These are phyloP conservation scores for Myoxocephalus aenaeus DNA, from an alignment of 2,797 vertebrate species.

Conservation along the genomic window DNA sequence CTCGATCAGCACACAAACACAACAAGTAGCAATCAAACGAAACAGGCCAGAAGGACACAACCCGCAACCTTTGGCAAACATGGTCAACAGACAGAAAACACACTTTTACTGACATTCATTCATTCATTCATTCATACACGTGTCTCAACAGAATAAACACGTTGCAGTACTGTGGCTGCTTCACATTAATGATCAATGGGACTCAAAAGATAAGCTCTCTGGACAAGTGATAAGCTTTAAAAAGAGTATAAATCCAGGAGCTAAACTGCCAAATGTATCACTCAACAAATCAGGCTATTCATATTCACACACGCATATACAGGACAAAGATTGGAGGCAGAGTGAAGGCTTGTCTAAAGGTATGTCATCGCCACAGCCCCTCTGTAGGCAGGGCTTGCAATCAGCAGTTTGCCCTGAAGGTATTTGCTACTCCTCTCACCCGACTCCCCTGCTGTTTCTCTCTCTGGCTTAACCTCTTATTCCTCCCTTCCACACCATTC, in stretches of 20 bases:
- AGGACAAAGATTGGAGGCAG: constrained; percentile 58
- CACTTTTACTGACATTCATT: not conserved
- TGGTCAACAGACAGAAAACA: not conserved
- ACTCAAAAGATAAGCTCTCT: constrained; percentile 50
- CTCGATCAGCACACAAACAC: constrained; percentile 2
- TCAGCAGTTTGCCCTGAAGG: constrained; percentile 63
- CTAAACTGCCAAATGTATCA: constrained; percentile 43
- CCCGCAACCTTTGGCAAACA: constrained; percentile 33
- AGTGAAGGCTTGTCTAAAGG: constrained; percentile 71
- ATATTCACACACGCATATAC: constrained; percentile 35
- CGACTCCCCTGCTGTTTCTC: constrained; percentile 55
- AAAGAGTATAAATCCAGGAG: constrained; percentile 44
- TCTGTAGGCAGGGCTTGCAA: constrained; percentile 43
- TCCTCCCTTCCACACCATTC: constrained; percentile 56
- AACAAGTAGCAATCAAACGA: not conserved
- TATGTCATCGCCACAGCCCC: constrained; percentile 59
- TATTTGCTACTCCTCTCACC: constrained; percentile 63
- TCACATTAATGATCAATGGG: constrained; percentile 72
- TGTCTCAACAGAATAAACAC: constrained; percentile 30
- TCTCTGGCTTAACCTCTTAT: constrained; percentile 58
- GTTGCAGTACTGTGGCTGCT: constrained; percentile 46
- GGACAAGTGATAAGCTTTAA: constrained; percentile 46
- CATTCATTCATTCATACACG: constrained; percentile 3
- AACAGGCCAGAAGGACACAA: constrained; percentile 8
- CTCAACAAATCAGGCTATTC: constrained; percentile 48